These are phyloP conservation scores for Hylaea fasciaria DNA, from an alignment of 2,888 invertebrate genomes.

Conservation along the genomic window DNA sequence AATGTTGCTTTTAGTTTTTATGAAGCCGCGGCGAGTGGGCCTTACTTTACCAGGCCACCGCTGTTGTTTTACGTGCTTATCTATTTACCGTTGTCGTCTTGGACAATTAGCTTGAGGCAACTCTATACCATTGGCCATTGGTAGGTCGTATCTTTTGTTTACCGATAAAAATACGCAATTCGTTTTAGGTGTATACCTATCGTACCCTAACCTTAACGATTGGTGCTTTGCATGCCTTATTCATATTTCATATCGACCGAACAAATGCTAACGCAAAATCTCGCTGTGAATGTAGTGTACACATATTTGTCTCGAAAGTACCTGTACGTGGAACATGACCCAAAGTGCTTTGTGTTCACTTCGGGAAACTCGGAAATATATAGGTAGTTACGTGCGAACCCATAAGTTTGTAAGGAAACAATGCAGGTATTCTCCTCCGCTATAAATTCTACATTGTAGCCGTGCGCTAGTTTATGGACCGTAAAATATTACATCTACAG, in stretches of 20 bases:
- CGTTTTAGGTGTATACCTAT: neutral
- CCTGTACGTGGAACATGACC: slow-evolving; percentile 38
- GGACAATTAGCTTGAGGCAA: slow-evolving; percentile 4
- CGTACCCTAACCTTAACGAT: no score
- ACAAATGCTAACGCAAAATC: slow-evolving; percentile 17
- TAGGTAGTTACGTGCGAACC: slow-evolving; percentile 35
- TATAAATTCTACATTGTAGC: slow-evolving; percentile 44
- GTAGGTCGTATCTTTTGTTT: no score
- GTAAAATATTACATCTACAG: slow-evolving; percentile 66
- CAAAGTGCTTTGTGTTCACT: slow-evolving; percentile 40
- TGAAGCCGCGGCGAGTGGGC: slow-evolving; percentile 21
- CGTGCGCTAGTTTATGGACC: slow-evolving; percentile 59
- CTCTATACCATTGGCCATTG: neutral
- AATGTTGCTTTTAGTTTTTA: slow-evolving; percentile 39
- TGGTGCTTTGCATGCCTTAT: neutral
- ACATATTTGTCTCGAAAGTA: slow-evolving; percentile 24
- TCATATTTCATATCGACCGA: slow-evolving; percentile 6
- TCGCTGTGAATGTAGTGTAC: slow-evolving; percentile 9
- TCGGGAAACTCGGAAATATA: slow-evolving; percentile 34
- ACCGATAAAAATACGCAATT: no score
- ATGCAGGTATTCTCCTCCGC: slow-evolving; percentile 57
- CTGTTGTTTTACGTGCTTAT: slow-evolving; percentile 7
- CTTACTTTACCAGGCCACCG: slow-evolving; percentile 1
- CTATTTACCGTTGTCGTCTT: slow-evolving; percentile 16
- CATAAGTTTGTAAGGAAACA: slow-evolving; percentile 57